A percentile compares a stretch with the other conserved stretches of the same genome.
Conservation (phyloP, 2,888 invertebrate genomes). For the Caenorhabditis uteleia region DNA sequence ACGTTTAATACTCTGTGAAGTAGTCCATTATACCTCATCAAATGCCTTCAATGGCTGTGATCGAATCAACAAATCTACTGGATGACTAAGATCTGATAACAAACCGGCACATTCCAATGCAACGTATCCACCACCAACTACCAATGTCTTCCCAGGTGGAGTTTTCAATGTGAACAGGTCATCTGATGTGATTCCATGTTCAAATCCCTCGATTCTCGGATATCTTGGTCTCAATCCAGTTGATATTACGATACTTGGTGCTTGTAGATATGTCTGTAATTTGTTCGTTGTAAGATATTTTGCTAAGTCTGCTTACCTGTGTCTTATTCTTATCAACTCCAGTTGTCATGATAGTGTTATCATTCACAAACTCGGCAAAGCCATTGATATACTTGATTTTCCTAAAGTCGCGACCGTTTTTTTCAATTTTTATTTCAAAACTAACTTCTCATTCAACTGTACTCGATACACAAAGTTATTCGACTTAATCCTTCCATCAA, state of each 20-base stretch:
- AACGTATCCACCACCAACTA: conserved; percentile 74
- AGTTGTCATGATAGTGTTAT: conserved; percentile 71
- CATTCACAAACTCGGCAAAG: conserved; percentile 71
- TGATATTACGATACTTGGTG: conserved; percentile 72
- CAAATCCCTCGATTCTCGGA: conserved; percentile 72
- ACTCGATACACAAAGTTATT: conserved; percentile 74
- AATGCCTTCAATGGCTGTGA: conserved; percentile 74
- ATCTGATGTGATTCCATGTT: conserved; percentile 74
- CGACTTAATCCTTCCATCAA: conserved; percentile 71
- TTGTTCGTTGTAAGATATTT: not conserved
- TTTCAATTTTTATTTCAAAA: not conserved
- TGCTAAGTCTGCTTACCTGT: conserved; percentile 6
- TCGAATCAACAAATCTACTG: conserved; percentile 72
- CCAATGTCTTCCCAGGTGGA: conserved; percentile 73
- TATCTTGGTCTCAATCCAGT: conserved; percentile 74
- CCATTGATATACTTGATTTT: conserved; percentile 72
- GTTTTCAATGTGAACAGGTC: conserved; percentile 74
- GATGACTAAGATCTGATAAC: conserved; percentile 71
- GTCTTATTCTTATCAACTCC: conserved; percentile 41
- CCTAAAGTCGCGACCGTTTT: conserved; percentile 50
- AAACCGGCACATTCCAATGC: conserved; percentile 76
- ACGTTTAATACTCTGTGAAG: not conserved
- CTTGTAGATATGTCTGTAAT: conserved; percentile 62
- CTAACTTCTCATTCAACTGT: conserved; percentile 70
- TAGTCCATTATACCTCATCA: conserved; percentile 71